Conservation (phyloP, 1,140 invertebrate genomes). For the Eufriesea mexicana region DNA sequence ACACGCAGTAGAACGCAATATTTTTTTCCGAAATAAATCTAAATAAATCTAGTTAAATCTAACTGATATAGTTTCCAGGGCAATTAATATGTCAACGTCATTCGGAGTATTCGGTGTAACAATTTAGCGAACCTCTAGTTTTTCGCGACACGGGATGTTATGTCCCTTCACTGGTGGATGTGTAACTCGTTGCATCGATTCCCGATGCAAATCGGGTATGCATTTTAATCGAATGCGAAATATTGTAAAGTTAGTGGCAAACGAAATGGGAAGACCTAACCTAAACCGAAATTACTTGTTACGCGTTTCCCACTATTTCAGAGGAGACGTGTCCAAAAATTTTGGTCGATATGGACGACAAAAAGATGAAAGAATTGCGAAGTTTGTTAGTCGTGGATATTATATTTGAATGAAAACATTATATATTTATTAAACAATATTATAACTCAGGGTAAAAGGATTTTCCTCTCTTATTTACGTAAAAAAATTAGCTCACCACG, state of each 20-base stretch:
- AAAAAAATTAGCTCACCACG: too few relatives aligned
- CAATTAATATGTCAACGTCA: neutral
- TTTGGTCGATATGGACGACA: neutral
- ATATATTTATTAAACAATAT: too few relatives aligned
- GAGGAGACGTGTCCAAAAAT: neutral
- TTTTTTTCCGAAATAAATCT: too few relatives aligned
- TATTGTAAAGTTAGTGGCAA: constrained; percentile 7
- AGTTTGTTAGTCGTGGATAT: too few relatives aligned
- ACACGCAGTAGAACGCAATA: too few relatives aligned
- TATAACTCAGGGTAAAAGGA: too few relatives aligned
- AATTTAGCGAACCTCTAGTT: neutral
- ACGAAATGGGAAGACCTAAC: neutral
- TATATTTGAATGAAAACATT: too few relatives aligned
- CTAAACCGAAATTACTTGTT: neutral
- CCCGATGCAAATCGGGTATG: constrained; percentile 3
- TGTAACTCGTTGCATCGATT: neutral
- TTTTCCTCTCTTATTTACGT: too few relatives aligned
- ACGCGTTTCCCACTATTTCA: neutral
- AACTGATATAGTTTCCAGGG: neutral
- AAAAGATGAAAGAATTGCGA: neutral
- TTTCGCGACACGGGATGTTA: neutral
- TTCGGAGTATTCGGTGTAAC: neutral
- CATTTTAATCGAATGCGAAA: constrained; percentile 14
- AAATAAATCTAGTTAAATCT: too few relatives aligned
- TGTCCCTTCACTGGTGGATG: too few relatives aligned